Base-by-base conservation (phyloP, 2,888 invertebrate genomes). In the Thymelicus sylvestris region DNA sequence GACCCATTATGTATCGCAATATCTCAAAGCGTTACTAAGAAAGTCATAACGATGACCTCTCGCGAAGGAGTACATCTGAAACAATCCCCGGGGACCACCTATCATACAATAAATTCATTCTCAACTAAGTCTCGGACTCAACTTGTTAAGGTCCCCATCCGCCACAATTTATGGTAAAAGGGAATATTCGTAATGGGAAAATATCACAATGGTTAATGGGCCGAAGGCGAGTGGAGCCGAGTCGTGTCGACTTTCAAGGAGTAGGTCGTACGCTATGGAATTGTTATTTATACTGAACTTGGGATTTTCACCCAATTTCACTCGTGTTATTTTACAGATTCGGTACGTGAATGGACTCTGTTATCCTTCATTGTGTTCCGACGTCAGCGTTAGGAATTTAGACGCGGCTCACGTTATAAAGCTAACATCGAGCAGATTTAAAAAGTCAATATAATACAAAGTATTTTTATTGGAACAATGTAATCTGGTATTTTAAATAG, bases 101-200 rank as follows among this genome's bases (percentile, higher is more conserved):
- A 82, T 83, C 80, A 75, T 76, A 81, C 83, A 81, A 87, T 90
- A 89, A 89, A 90, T 89, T 88, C 81, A 90, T 89, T 89, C 84
- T 61, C 60, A 74, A 73, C 76, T 77, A 79, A 83, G 79, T 80
- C 81, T 68, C 63, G 65, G 69, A 73, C 69, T 73, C 71, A 70
- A 72, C 72, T 71, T 74, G 68, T 73, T 73, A 70, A 71, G 62
- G 73, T 73, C 48, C 66, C 66, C 67, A 64, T 60, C 64, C 75
- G 66, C 41, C 62, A 62, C 67, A 74, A 74, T 73, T 75, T 74
- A 75, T 73, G 66, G 67, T 52, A 67, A 73, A 60, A 72, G 65
- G 73, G 67, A 72, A 70, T 68, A 66, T 67, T 59, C 69, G 67
- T 75, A 75, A 75, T 66, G 71, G 71, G 63, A 64, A 72, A 72